Evolutionary conservation across 2,888 invertebrate genomes (phyloP).

Genomic region (Rhagium mordax): DNA sequence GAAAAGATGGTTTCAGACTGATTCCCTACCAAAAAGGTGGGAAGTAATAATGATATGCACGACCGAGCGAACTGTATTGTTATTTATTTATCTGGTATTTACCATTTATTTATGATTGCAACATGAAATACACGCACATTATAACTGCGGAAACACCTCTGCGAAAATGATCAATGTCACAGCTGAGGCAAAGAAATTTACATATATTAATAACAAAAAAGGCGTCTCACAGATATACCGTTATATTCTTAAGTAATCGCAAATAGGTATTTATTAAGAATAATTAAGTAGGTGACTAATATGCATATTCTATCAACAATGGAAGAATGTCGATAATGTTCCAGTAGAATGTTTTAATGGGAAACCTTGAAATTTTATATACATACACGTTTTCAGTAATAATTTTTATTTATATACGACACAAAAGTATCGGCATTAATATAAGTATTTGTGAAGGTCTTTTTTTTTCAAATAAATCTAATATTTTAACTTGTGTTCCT

Average conservation of each 20-base stretch:
- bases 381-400: neutral
- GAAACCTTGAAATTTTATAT: slow-evolving; percentile 17
- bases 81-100: neutral
- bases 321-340: slow-evolving; percentile 8
- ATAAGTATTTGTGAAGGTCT: too few species aligned
- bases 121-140: neutral
- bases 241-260: slow-evolving; percentile 3
- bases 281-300: slow-evolving; percentile 5
- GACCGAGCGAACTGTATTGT: neutral
- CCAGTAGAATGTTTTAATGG: neutral
- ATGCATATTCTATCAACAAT: neutral
- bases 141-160: slow-evolving; percentile 9
- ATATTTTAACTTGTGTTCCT: too few species aligned
- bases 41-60: too few species aligned
- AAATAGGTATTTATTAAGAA: neutral
- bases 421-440: too few species aligned
- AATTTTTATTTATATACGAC: neutral
- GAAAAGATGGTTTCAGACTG: too few species aligned
- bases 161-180: neutral
- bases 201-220: neutral
- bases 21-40: too few species aligned
- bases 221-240: slow-evolving; percentile 9
- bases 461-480: too few species aligned
- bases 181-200: slow-evolving; percentile 3
- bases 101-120: neutral